Evolutionary conservation across 2,888 invertebrate genomes (phyloP).

Genomic region (Encarsia formosa): DNA sequence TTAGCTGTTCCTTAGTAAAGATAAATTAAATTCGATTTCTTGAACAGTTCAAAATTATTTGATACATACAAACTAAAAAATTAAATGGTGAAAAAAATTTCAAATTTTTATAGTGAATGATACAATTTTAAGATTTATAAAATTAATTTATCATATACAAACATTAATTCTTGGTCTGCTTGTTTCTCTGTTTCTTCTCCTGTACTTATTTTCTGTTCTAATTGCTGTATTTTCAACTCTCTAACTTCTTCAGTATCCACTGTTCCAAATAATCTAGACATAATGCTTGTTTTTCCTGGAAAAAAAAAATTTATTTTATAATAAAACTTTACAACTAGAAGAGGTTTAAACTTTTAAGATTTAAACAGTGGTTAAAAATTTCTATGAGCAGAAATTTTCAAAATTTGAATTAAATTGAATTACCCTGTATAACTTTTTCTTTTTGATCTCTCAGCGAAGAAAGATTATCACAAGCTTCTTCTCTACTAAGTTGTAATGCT

Average conservation of each 20-base stretch:
- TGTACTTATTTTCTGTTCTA: conserved; percentile 65
- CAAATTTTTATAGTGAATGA: conserved; percentile 1
- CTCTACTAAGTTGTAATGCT: conserved; percentile 66
- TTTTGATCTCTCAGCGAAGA: conserved; percentile 52
- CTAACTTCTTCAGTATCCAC: conserved; percentile 74
- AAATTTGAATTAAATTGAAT: neutral
- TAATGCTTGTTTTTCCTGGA: conserved; percentile 64
- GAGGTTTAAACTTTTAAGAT: neutral
- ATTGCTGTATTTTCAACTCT: conserved; percentile 63
- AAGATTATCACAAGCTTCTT: conserved; percentile 66
- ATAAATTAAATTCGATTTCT: too few species aligned
- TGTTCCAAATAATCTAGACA: conserved; percentile 70
- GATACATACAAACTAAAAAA: too few species aligned
- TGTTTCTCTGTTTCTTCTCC: conserved; percentile 59
- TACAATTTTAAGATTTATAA: neutral
- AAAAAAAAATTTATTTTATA: neutral
- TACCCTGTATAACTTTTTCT: conserved; percentile 53
- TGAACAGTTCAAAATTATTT: too few species aligned
- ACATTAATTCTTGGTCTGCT: conserved; percentile 62
- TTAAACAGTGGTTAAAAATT: neutral
- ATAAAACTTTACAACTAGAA: too few species aligned
- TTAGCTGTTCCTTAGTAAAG: too few species aligned
- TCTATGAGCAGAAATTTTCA: too few species aligned
- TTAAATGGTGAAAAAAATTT: too few species aligned
- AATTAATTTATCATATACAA: conserved; percentile 37